Conservation (phyloP, 1,140 invertebrate species). For the Dufourea novaeangliae region DNA sequence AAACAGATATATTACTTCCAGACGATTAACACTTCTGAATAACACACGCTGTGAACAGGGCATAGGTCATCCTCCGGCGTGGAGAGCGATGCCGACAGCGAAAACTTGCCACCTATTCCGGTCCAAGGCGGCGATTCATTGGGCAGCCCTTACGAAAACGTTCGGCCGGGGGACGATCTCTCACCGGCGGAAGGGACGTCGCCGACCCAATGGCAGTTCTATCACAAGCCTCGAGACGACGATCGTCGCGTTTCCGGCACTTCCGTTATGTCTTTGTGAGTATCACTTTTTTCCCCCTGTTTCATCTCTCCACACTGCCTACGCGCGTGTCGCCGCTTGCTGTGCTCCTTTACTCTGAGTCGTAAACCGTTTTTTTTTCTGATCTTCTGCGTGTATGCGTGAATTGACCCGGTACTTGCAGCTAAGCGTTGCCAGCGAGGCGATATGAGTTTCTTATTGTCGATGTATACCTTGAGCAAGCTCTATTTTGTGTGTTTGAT, state of each 20-base stretch:
- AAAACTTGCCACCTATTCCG: slow-evolving; percentile 83
- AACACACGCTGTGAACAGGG: slow-evolving; percentile 56
- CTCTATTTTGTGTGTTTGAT: neutral
- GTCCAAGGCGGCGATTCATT: slow-evolving; percentile 82
- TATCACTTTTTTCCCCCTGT: slow-evolving; percentile 54
- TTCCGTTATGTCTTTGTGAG: slow-evolving; percentile 84
- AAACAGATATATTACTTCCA: too few species aligned
- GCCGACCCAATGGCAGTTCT: slow-evolving; percentile 84
- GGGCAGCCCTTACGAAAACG: slow-evolving; percentile 86
- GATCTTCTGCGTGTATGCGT: neutral
- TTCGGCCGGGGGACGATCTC: slow-evolving; percentile 81
- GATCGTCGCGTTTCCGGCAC: slow-evolving; percentile 83
- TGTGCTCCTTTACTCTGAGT: neutral
- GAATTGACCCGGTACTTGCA: neutral
- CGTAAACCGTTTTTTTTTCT: slow-evolving; percentile 10
- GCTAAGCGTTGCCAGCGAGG: neutral
- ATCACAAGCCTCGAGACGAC: slow-evolving; percentile 82
- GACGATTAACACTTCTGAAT: neutral
- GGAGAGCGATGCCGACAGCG: slow-evolving; percentile 83
- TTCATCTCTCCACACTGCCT: neutral
- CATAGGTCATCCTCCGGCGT: slow-evolving; percentile 79
- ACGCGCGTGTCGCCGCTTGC: slow-evolving; percentile 26
- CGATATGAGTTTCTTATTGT: neutral
- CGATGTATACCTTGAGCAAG: neutral
- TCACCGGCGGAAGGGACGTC: slow-evolving; percentile 82